Conservation (phyloP, 2,888 invertebrate species). For the Spisula subtruncata region DNA sequence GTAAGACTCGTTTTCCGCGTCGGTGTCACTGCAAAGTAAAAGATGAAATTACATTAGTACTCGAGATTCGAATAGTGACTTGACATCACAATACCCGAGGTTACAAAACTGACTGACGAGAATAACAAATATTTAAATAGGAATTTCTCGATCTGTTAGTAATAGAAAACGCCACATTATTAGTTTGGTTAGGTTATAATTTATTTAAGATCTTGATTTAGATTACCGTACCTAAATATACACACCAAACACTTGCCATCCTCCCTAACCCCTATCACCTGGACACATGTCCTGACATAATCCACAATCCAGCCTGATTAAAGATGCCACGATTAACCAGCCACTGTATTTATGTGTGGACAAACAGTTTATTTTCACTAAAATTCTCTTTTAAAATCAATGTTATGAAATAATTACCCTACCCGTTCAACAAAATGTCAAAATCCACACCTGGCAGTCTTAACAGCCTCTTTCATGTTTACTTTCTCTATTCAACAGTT, state of each 20-base stretch:
- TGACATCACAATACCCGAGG: background rate
- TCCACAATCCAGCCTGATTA: background rate
- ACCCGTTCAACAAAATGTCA: no score
- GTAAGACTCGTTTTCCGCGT: slow-evolving; percentile 27
- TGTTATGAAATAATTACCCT: no score
- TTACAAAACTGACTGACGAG: background rate
- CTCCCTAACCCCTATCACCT: background rate
- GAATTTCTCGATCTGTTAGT: background rate
- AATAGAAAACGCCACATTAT: background rate
- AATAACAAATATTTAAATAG: slow-evolving; percentile 3
- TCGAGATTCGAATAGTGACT: background rate
- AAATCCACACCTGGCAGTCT: no score
- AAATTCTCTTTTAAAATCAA: no score
- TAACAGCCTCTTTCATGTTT: no score
- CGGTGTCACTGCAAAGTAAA: background rate
- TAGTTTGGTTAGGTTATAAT: background rate
- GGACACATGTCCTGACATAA: background rate
- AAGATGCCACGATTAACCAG: background rate
- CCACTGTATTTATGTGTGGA: background rate
- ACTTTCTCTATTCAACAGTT: no score
- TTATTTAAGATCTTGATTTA: slow-evolving; percentile 3
- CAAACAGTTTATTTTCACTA: background rate
- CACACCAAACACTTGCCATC: background rate
- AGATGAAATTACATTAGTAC: slow-evolving; percentile 16
- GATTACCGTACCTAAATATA: background rate